Evolutionary conservation across 1,140 invertebrate species (phyloP).

Genomic region (Micrasema longulum): DNA sequence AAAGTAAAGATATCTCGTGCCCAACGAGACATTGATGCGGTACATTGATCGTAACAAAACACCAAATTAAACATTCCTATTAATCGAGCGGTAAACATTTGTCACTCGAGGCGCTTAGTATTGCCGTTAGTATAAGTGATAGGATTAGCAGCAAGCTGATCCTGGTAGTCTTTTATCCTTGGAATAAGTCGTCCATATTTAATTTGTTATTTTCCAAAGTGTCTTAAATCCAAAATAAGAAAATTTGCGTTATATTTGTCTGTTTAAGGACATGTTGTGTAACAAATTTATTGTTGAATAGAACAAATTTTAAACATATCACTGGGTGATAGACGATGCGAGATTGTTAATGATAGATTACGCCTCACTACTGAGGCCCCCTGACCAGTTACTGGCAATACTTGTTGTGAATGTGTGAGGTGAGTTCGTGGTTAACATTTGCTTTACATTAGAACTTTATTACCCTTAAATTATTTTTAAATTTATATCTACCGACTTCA

Average conservation of each 20-base stretch:
- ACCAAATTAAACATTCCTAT: constrained; percentile 26
- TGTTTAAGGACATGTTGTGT: constrained; percentile 28
- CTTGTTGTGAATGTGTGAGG: background rate
- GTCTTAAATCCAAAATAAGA: constrained; percentile 34
- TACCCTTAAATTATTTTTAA: background rate
- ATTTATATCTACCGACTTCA: background rate
- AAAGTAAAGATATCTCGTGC: constrained; percentile 94
- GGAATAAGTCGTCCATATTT: constrained; percentile 23
- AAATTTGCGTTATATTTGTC: constrained; percentile 27
- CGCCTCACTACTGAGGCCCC: constrained; percentile 15
- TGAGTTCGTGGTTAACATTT: too few relatives aligned
- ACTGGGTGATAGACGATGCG: constrained; percentile 11
- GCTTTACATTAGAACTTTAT: too few relatives aligned
- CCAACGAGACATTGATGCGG: constrained; percentile 88
- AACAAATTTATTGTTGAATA: constrained; percentile 31
- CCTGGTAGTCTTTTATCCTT: constrained; percentile 7
- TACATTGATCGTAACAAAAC: constrained; percentile 56
- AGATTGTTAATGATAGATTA: constrained; percentile 13
- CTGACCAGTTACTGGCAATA: background rate
- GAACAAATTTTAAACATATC: constrained; percentile 38
- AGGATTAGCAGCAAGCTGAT: constrained; percentile 2
- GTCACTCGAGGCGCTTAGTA: constrained; percentile 15
- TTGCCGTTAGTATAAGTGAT: constrained; percentile 29
- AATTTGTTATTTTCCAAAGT: constrained; percentile 31
- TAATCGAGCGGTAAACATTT: constrained; percentile 22